A percentile compares a stretch with the other conserved stretches of the same genome.
phyloP scores from a whole-genome alignment of 2,797 vertebrate genomes.

The Lepidocolaptes lacrymiger region DNA sequence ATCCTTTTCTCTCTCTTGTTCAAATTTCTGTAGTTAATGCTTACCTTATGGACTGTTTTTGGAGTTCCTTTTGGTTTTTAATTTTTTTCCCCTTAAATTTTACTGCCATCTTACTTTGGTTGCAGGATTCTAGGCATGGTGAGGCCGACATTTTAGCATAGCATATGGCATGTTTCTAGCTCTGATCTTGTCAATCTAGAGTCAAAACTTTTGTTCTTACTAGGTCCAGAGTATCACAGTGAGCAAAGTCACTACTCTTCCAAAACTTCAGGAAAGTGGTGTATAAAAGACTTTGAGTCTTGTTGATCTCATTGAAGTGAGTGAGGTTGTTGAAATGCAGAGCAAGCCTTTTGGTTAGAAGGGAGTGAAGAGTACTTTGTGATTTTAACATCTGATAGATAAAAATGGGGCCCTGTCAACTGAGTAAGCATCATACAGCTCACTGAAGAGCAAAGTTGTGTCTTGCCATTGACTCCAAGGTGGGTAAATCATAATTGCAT shows the following conservation, averaged over 20 bases:
- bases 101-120: fast-evolving
- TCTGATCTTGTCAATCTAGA: background rate
- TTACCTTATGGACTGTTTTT: fast-evolving
- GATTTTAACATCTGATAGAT: background rate
- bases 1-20: background rate
- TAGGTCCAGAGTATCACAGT: background rate
- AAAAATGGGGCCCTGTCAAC: background rate
- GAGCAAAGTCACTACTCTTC: background rate
- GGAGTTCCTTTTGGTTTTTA: too few species aligned
- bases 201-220: background rate
- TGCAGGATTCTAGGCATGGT: background rate
- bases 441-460: background rate
- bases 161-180: fast-evolving
- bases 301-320: background rate
- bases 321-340: background rate
- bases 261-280: background rate
- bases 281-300: background rate
- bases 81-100: background rate
- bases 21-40: background rate
- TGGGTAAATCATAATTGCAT: background rate
- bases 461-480: background rate
- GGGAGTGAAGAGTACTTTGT: background rate
- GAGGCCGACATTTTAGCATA: background rate
- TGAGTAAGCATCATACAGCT: background rate
- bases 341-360: background rate